Conservation (phyloP, 2,888 invertebrate genomes). For the Prenolepis imparis region DNA sequence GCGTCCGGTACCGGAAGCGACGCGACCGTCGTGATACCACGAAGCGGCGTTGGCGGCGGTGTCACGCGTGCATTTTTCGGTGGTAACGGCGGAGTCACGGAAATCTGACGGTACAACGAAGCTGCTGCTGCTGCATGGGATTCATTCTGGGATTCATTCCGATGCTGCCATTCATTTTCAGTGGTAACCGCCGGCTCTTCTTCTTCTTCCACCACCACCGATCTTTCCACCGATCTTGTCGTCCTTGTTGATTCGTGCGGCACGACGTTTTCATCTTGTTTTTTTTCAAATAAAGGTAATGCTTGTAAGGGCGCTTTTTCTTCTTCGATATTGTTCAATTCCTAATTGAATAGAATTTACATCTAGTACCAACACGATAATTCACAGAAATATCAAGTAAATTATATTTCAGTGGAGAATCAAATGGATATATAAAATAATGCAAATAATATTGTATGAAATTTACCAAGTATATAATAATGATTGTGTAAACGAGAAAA, state of each 20-base stretch:
- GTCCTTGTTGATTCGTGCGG: not conserved
- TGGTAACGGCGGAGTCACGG: conserved; percentile 84
- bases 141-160: conserved; percentile 63
- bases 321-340: conserved; percentile 80
- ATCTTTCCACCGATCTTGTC: conserved; percentile 8
- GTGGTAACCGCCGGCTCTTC: not conserved
- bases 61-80: conserved; percentile 82
- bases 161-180: conserved; percentile 20
- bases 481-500: not conserved
- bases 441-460: not conserved
- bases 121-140: conserved; percentile 62
- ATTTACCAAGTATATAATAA: not conserved
- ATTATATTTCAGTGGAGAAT: not conserved
- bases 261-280: conserved; percentile 18
- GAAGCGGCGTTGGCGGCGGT: conserved; percentile 84
- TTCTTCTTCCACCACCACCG: too few species aligned
- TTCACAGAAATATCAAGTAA: not conserved
- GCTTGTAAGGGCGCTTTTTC: conserved; percentile 79
- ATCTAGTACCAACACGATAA: not conserved
- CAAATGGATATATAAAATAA: not conserved
- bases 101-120: conserved; percentile 80
- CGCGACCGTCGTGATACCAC: conserved; percentile 82
- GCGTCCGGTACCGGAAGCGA: conserved; percentile 82
- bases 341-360: conserved; percentile 67
- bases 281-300: conserved; percentile 20